phyloP scores from a whole-genome alignment of 2,113 vertebrate genomes.

The Xiphophorus hellerii region DNA sequence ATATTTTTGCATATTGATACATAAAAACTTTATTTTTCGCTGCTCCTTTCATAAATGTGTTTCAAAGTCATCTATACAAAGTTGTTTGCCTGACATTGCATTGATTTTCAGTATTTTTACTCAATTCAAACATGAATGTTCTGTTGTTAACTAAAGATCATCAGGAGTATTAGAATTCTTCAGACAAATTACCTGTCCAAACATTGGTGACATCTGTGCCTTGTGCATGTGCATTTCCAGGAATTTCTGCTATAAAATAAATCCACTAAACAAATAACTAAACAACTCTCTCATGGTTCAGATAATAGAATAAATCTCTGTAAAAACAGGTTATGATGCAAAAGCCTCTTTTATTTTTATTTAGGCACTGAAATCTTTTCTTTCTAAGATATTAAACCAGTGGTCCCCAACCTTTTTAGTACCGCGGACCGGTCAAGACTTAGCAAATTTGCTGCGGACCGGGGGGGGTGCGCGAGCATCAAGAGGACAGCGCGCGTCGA shows the following conservation, averaged over 20 bases:
- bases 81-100: too few species aligned
- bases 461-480: too few species aligned
- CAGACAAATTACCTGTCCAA: slow-evolving; percentile 32
- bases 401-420: too few species aligned
- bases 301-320: slow-evolving; percentile 65
- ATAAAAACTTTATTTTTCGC: too few species aligned
- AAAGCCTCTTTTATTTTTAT: slow-evolving; percentile 52
- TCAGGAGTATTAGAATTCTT: not conserved
- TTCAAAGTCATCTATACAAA: not conserved
- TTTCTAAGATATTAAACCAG: slow-evolving; percentile 22
- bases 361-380: slow-evolving; percentile 54
- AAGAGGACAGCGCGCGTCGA: too few species aligned
- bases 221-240: slow-evolving; percentile 49
- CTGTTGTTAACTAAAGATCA: not conserved
- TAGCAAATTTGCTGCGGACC: too few species aligned
- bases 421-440: too few species aligned
- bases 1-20: too few species aligned
- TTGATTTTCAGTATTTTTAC: not conserved
- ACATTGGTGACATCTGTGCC: slow-evolving; percentile 44
- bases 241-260: slow-evolving; percentile 57
- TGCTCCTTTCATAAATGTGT: too few species aligned
- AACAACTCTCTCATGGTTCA: slow-evolving; percentile 58
- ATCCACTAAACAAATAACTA: slow-evolving; percentile 50
- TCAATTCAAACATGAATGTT: not conserved
- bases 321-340: slow-evolving; percentile 67